Conservation (phyloP, 2,113 vertebrate genomes). For the Bucco capensis region DNA sequence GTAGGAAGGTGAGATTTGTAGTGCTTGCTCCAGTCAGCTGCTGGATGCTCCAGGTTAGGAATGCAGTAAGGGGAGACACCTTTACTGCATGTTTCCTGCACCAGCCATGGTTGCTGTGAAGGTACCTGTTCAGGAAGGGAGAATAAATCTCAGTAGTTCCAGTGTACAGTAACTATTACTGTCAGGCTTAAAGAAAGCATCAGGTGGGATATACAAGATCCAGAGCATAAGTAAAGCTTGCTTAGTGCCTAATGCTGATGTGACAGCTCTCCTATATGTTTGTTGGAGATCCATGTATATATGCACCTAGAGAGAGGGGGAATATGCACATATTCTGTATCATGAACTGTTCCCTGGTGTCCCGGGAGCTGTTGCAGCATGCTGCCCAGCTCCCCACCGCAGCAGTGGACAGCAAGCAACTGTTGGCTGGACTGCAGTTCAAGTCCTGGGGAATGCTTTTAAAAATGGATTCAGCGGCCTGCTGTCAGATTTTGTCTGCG, state of each 20-base stretch:
- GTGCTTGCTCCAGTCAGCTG: neutral
- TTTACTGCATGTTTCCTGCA: neutral
- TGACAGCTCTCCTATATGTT: rapidly evolving
- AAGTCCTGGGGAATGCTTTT: neutral
- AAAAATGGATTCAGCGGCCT: neutral
- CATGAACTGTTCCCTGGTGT: neutral
- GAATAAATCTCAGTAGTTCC: neutral
- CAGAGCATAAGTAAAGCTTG: neutral
- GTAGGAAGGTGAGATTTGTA: neutral
- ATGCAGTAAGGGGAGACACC: rapidly evolving
- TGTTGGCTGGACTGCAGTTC: neutral
- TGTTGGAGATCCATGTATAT: neutral
- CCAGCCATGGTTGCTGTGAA: neutral
- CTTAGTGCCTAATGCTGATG: neutral
- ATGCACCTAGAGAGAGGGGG: rapidly evolving
- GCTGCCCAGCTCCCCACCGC: neutral
- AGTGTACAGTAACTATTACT: neutral
- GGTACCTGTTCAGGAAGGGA: neutral
- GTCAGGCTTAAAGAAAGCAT: neutral
- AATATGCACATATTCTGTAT: rapidly evolving
- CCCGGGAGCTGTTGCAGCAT: neutral
- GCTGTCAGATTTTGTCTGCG: neutral
- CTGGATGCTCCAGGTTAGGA: neutral
- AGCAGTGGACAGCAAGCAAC: neutral
- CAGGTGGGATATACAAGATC: neutral